Conservation (phyloP, 1,140 invertebrate species). For the Ceratosolen fusciceps region DNA sequence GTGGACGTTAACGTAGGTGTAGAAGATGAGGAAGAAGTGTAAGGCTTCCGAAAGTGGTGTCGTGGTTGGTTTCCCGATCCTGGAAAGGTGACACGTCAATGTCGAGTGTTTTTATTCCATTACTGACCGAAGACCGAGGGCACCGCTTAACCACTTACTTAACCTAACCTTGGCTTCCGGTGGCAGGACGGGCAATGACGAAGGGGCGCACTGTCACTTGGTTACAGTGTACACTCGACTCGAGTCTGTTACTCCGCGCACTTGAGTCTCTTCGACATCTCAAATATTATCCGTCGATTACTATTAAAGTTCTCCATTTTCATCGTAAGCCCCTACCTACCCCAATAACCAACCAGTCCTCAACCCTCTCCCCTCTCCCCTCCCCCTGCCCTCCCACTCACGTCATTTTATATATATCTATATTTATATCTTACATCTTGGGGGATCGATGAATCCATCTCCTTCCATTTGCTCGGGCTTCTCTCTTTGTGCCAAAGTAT, state of each 20-base stretch:
- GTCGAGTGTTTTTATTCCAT: conserved; percentile 67
- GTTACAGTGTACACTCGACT: no score
- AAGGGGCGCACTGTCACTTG: conserved; percentile 32
- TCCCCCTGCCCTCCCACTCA: not conserved
- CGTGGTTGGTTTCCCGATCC: not conserved
- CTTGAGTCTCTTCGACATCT: conserved; percentile 57
- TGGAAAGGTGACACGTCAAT: conserved; percentile 49
- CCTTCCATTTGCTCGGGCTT: conserved; percentile 18
- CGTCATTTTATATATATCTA: not conserved
- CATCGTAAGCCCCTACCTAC: not conserved
- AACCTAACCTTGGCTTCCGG: conserved; percentile 56
- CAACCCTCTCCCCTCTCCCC: no score
- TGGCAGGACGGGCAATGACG: not conserved
- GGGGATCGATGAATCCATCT: conserved; percentile 37
- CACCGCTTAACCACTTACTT: conserved; percentile 64
- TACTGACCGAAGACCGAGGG: conserved; percentile 51
- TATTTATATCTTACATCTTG: conserved; percentile 9
- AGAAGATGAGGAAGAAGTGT: conserved; percentile 27
- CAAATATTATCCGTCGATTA: conserved; percentile 61
- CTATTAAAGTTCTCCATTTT: conserved; percentile 32
- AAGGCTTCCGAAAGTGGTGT: conserved; percentile 32
- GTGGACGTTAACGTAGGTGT: conserved; percentile 22
- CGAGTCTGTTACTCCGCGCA: conserved; percentile 28
- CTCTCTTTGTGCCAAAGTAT: conserved; percentile 5
- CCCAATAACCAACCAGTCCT: no score